These are phyloP conservation scores for Cottus gobio DNA, from an alignment of 2,113 vertebrate species.

Conservation along the genomic window DNA sequence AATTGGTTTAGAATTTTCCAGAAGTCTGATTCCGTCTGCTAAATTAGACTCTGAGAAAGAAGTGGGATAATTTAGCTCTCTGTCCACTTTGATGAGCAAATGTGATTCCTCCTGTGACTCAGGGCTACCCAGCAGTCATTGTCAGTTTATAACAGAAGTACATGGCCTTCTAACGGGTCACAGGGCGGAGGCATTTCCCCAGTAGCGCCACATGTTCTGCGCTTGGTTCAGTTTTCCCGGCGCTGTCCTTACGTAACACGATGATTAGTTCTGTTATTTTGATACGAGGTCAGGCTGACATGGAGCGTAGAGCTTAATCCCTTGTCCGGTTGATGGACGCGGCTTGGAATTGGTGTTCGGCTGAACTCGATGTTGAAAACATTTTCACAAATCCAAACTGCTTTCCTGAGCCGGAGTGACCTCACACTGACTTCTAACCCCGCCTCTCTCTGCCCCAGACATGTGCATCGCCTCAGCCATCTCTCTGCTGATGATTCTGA, in stretches of 20 bases:
- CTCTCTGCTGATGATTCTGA: constrained; percentile 96
- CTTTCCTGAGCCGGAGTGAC: not conserved
- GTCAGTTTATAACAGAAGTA: not conserved
- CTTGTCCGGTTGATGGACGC: constrained; percentile 33
- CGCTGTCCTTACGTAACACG: constrained; percentile 32
- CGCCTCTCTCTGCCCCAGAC: constrained; percentile 77
- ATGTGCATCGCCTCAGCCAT: constrained; percentile 94
- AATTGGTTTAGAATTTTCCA: not conserved
- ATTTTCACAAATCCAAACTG: not conserved
- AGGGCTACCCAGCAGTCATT: not conserved
- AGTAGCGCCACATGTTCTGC: not conserved
- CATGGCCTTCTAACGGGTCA: not conserved
- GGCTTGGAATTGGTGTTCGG: not conserved
- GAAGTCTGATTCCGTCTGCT: not conserved
- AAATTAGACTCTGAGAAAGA: not conserved
- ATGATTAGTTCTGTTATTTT: constrained; percentile 29
- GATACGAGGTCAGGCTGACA: constrained; percentile 11
- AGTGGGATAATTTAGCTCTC: not conserved
- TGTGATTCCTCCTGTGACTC: constrained; percentile 6
- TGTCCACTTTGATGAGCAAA: not conserved
- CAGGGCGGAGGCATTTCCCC: not conserved
- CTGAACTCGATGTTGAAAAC: not conserved
- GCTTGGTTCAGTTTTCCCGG: not conserved
- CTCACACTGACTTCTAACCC: not conserved
- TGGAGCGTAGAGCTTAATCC: constrained; percentile 17